These are phyloP conservation scores for Nothocercus nigrocapillus DNA, from an alignment of 2,113 vertebrate genomes.

Conservation along the genomic window DNA sequence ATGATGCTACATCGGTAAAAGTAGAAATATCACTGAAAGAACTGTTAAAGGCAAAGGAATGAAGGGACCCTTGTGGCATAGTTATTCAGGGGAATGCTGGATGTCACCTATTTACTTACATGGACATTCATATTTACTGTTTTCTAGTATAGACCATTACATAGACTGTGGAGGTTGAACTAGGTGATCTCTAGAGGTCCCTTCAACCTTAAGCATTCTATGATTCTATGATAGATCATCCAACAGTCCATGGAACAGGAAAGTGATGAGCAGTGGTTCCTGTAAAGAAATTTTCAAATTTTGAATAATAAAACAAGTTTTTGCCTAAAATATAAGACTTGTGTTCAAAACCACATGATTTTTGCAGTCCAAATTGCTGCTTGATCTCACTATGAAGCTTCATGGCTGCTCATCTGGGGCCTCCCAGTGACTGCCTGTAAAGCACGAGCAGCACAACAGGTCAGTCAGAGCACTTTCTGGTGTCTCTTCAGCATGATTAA, in stretches of 20 bases:
- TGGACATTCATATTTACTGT: background rate
- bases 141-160: background rate
- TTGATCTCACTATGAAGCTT: fast-evolving
- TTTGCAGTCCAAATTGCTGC: background rate
- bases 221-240: background rate
- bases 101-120: background rate
- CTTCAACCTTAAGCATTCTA: too few relatives aligned
- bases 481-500: background rate
- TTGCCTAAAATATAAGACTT: background rate
- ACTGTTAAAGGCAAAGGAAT: background rate
- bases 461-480: background rate
- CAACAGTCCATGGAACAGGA: background rate
- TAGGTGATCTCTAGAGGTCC: too few relatives aligned
- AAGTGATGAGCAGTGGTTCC: background rate
- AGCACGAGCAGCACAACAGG: background rate
- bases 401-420: background rate
- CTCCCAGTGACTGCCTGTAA: fast-evolving
- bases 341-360: background rate
- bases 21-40: background rate
- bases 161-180: too few relatives aligned
- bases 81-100: background rate
- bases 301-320: background rate
- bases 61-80: background rate
- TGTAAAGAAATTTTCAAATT: background rate
- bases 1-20: background rate